Base-by-base conservation (phyloP, 2,113 vertebrate species). In the Zosterops lateralis region DNA sequence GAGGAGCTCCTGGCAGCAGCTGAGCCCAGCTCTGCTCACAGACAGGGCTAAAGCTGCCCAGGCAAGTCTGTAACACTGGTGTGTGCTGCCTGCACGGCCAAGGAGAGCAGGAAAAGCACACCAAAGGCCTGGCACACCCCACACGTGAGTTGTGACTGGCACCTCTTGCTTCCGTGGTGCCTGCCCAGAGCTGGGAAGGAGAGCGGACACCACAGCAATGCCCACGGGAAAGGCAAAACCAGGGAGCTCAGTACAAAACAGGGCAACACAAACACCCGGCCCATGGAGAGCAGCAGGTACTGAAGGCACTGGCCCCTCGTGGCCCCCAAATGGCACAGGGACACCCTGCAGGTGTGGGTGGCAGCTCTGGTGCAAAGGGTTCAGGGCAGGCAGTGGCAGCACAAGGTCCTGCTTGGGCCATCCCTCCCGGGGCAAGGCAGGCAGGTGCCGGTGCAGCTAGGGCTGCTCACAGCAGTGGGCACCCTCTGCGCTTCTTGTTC, bases 401-500 rank as follows among this genome's bases (percentile, higher is more conserved):
- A 3, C 0, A 1, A 73, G 72, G 68, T 40, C 54, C 84, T 6
- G 6, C 32, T 6, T 1, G 6, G 20, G 78, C 45, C 4, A 14
- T 1, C 34, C 62, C 45, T n/a, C 47, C 42, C 67, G 2, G 0
- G 10, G 29, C 42, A 12, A 65, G 73, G 56, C 62, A 24, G 47
- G 21, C 26, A 16, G 56, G 44, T 17, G 42, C 76, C 6, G 40
- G 64, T 29, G 82, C 57, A 1, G 28, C 17, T 2, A 45, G 67
- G 53, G 66, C 70, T 4, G 78, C 95, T 98, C 98, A 99, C 91
- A 99, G 98, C 76, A 99, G 97, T 60, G 98, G 98, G 95, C 99
- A 99, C 83, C 97, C 98, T 5, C 96, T 89, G 97, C 98, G 98
- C 98, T 97, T 98, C 97, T 98, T 99, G 70, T 98, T 98, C 98